Evolutionary conservation across 2,113 vertebrate genomes (phyloP), one percentile per base, ranked within the genome.

Genomic region (Hyperopisus bebe): DNA sequence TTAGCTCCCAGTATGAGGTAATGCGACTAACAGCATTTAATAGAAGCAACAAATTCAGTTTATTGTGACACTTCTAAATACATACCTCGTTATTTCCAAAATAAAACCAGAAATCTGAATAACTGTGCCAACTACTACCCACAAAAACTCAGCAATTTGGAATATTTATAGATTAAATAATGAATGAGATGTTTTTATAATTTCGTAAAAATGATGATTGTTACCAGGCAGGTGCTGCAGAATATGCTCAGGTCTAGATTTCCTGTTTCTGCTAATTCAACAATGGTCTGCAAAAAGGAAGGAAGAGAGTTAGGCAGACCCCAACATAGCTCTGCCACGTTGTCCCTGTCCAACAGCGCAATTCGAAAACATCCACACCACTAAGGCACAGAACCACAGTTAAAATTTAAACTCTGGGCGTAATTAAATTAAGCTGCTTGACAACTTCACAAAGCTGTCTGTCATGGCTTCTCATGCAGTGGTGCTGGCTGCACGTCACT

Each of bases 141-240:
- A 35, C 35, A 80, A 39, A 74, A 77, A 39, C 13, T 13, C 27
- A 77, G 74, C 74, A 77, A 42, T 42, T 7, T 77, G 15, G 35
- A 17, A 77, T 77, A 17, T 77, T 77, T 39, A 77, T 39, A 77
- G 74, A 77, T 77, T 77, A 77, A 77, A 77, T 42, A 19, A 19
- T 17, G 35, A 77, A 42, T 77, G 35, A 42, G n/a, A 31, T 70
- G 10, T 74, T 48, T n/a, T 19, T 15, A 82, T n/a, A 24, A 48
- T 24, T 19, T 35, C 51, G 27, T 89, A 51, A 92, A 92, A 84
- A 92, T 89, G 89, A 87, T 48, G 39, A 92, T 90, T 90, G 91
- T 95, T 97, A 99, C 98, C 98, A 99, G 98, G 92, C 98, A 99
- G 90, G 98, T 99, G 94, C 98, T 99, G 97, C 98, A 99, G 96